phyloP scores from a whole-genome alignment of 1,140 invertebrate genomes.

The Drosophila equinoxialis region DNA sequence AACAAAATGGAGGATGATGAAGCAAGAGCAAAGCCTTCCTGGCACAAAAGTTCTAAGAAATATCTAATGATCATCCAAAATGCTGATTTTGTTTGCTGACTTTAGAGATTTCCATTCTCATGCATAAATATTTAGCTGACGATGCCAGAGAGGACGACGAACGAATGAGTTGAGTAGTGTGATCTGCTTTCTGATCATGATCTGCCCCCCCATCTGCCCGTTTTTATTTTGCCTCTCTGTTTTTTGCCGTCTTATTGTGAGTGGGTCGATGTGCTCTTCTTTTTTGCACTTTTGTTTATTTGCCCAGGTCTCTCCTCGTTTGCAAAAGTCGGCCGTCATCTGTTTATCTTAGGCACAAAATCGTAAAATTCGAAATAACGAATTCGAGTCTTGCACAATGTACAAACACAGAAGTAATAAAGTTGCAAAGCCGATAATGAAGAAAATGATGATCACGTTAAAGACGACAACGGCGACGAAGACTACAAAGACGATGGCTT shows the following conservation, averaged over 20 bases:
- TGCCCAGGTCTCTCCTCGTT: slow-evolving; percentile 30
- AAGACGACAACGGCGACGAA: slow-evolving; percentile 11
- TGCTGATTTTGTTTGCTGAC: slow-evolving; percentile 52
- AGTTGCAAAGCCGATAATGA: slow-evolving; percentile 19
- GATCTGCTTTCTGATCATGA: slow-evolving; percentile 19
- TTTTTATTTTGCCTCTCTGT: background rate
- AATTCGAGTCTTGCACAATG: slow-evolving; percentile 18
- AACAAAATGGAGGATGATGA: no score
- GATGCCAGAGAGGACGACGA: slow-evolving; percentile 5
- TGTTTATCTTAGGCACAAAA: slow-evolving; percentile 49
- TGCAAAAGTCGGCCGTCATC: slow-evolving; percentile 33
- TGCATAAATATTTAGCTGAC: slow-evolving; percentile 69
- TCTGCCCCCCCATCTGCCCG: background rate
- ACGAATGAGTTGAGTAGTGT: background rate
- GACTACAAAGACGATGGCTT: no score
- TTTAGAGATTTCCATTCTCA: slow-evolving; percentile 50
- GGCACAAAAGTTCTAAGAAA: slow-evolving; percentile 43
- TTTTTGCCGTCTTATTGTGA: slow-evolving; percentile 20
- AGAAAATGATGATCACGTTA: slow-evolving; percentile 23
- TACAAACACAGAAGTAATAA: slow-evolving; percentile 10
- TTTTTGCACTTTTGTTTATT: slow-evolving; percentile 45
- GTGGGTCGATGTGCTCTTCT: slow-evolving; percentile 28
- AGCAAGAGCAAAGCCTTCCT: background rate
- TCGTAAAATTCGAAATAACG: slow-evolving; percentile 37
- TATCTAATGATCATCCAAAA: slow-evolving; percentile 37